Percentiles rank a stretch among this genome's conserved stretches.
Evolutionary conservation across 2,113 vertebrate genomes (phyloP).

Genomic region (Percina caprodes): DNA sequence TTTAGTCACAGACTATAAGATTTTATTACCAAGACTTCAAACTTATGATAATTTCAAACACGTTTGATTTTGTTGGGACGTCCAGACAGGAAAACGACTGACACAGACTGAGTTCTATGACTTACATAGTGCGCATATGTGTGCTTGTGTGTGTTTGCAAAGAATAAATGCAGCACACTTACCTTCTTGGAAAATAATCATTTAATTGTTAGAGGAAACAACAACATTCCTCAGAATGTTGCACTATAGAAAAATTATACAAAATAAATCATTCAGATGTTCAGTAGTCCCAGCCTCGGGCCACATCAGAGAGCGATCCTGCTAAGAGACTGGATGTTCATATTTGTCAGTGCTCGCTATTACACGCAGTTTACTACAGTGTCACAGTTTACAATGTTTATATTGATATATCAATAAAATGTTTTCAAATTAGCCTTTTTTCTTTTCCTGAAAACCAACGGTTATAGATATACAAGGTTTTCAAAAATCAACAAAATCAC

Average conservation of each 20-base stretch:
- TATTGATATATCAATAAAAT: not conserved
- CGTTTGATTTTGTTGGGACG: too few species aligned
- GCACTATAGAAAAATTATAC: not conserved
- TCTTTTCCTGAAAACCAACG: too few species aligned
- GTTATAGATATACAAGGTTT: too few species aligned
- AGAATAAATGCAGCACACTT: not conserved
- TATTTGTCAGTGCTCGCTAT: not conserved
- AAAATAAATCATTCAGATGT: not conserved
- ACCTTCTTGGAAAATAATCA: not conserved
- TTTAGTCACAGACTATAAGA: too few species aligned
- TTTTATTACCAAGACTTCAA: too few species aligned
- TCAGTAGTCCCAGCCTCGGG: not conserved
- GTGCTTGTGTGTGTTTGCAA: not conserved
- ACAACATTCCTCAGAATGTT: not conserved
- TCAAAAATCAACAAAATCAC: too few species aligned
- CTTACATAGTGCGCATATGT: too few species aligned
- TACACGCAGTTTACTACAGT: conserved; percentile 11
- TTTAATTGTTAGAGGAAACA: conserved; percentile 26
- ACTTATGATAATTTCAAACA: too few species aligned
- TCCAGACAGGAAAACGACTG: too few species aligned
- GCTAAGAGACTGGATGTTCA: not conserved
- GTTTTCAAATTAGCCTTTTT: too few species aligned
- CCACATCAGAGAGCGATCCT: not conserved
- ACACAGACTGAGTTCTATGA: too few species aligned
- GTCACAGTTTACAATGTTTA: not conserved